Conservation (phyloP, 2,888 invertebrate genomes). For the Cerceris rybyensis region DNA sequence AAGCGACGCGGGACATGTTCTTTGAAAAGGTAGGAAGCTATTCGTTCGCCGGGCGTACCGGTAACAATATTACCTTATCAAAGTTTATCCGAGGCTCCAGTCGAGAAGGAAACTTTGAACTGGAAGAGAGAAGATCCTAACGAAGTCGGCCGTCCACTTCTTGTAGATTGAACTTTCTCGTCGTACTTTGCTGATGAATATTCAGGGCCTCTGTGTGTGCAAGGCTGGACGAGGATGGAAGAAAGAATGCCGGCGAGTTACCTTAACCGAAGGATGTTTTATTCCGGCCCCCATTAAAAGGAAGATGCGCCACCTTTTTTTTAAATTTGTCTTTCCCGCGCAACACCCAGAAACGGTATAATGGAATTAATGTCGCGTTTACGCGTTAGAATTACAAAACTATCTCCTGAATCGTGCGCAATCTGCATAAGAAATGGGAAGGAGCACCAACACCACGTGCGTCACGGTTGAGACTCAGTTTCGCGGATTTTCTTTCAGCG, state of each 20-base stretch:
- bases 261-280: conserved; percentile 46
- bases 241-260: conserved; percentile 29
- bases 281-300: conserved; percentile 40
- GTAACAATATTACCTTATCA: conserved; percentile 60
- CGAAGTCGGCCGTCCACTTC: conserved; percentile 59
- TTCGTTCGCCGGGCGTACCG: conserved; percentile 51
- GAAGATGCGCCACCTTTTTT: conserved; percentile 28
- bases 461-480: no score
- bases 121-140: conserved; percentile 44
- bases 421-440: conserved; percentile 37
- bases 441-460: conserved; percentile 13
- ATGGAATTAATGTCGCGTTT: conserved; percentile 16
- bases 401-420: conserved; percentile 23
- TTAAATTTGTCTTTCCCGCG: conserved; percentile 1
- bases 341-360: neutral
- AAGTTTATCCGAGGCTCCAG: conserved; percentile 56
- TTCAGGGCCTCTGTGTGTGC: conserved; percentile 51
- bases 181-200: conserved; percentile 60
- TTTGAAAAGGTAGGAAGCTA: conserved; percentile 26
- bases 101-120: conserved; percentile 50
- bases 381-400: conserved; percentile 31
- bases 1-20: conserved; percentile 23
- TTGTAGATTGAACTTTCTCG: conserved; percentile 58
- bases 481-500: no score
- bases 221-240: conserved; percentile 35